A percentile compares a stretch with the other conserved stretches of the same genome.
phyloP scores from a whole-genome alignment of 2,888 invertebrate species.

The Copidosoma aretas region DNA sequence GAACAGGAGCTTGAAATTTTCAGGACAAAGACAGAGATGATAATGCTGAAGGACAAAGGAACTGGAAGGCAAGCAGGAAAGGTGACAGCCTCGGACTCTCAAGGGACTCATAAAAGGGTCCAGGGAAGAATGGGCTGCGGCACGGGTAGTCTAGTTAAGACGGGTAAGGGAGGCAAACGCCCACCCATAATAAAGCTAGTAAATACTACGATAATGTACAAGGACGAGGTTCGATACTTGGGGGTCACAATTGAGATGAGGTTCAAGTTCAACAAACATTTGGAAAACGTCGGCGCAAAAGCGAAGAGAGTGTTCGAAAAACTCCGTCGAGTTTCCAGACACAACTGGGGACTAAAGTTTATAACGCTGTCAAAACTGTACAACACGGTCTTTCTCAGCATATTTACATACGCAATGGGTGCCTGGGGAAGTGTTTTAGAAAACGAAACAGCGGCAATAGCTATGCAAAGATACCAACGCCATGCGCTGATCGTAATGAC shows the following conservation, averaged over 20 bases:
- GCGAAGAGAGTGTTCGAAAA: background rate
- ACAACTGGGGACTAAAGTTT: conserved; percentile 31
- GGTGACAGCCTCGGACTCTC: too few relatives aligned
- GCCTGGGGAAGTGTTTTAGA: conserved; percentile 23
- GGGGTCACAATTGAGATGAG: conserved; percentile 23
- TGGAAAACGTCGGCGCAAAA: conserved; percentile 2
- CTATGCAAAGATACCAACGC: background rate
- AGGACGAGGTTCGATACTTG: background rate
- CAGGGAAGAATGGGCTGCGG: background rate
- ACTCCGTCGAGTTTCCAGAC: conserved; percentile 6
- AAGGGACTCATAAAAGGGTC: background rate
- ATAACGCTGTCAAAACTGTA: conserved; percentile 20
- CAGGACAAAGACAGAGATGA: conserved; percentile 5
- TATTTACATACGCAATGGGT: conserved; percentile 31
- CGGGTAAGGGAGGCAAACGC: background rate
- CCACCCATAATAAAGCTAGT: background rate
- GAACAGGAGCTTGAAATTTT: background rate
- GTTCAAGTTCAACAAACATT: conserved; percentile 25
- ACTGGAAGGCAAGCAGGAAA: background rate
- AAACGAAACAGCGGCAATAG: too few relatives aligned
- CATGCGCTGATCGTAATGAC: background rate
- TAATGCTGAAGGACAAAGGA: background rate
- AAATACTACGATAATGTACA: background rate
- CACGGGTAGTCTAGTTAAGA: background rate
- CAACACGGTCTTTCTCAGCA: conserved; percentile 29